These are phyloP conservation scores for Dascillus cervinus DNA, from an alignment of 2,888 invertebrate species.

Conservation along the genomic window DNA sequence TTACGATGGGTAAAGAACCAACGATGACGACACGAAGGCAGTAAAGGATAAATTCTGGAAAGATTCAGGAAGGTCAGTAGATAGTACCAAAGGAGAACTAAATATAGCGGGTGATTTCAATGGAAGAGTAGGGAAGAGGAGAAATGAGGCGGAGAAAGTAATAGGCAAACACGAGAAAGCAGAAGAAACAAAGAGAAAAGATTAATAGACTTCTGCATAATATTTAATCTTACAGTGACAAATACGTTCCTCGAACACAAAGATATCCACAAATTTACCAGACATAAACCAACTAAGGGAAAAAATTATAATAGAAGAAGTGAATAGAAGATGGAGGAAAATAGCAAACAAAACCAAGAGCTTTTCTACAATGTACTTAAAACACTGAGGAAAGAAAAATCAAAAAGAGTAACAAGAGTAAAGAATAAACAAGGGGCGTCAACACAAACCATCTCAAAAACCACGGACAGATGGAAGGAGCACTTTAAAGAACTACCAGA, in stretches of 20 bases:
- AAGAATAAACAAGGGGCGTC: slow-evolving; percentile 1
- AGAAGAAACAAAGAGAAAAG: slow-evolving; percentile 13
- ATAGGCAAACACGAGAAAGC: slow-evolving; percentile 9
- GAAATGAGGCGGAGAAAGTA: background rate
- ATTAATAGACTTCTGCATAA: slow-evolving; percentile 10
- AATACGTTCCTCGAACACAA: slow-evolving; percentile 7
- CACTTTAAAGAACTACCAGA: slow-evolving; percentile 6
- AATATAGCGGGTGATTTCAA: slow-evolving; percentile 9
- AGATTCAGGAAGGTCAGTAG: slow-evolving; percentile 3
- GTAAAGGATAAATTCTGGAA: slow-evolving; percentile 12
- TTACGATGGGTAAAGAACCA: slow-evolving; percentile 3
- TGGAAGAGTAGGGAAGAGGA: slow-evolving; percentile 7
- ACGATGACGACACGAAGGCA: slow-evolving; percentile 6
- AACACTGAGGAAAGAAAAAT: too few species aligned
- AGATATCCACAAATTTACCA: slow-evolving; percentile 8
- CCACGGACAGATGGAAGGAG: slow-evolving; percentile 1
- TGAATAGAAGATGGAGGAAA: slow-evolving; percentile 3
- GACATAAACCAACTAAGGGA: too few species aligned
- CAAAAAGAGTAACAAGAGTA: slow-evolving; percentile 2
- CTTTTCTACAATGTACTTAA: slow-evolving; percentile 1
- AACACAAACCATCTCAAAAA: background rate
- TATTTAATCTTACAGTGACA: slow-evolving; percentile 6
- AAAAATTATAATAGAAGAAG: slow-evolving; percentile 3
- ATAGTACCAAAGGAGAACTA: slow-evolving; percentile 6
- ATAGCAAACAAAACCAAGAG: slow-evolving; percentile 4